phyloP scores from a whole-genome alignment of 2,888 invertebrate species.

The Apodemia arnacis region DNA sequence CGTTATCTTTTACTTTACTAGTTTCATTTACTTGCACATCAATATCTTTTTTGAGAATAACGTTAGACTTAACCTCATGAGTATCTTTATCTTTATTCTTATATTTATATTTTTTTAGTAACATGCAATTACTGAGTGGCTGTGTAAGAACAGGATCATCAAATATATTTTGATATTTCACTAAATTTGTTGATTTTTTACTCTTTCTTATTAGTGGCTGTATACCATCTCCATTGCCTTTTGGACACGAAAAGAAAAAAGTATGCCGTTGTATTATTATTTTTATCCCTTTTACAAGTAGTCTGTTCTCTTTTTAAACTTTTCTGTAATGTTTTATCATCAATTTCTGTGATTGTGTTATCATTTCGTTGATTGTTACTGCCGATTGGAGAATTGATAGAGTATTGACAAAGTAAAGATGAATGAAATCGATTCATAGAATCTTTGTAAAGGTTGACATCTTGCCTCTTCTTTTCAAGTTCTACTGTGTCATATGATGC shows the following conservation, averaged over 20 bases:
- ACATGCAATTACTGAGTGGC: slow-evolving; percentile 89
- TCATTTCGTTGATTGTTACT: background rate
- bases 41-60: slow-evolving; percentile 74
- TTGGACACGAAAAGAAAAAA: slow-evolving; percentile 88
- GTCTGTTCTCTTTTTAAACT: background rate
- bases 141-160: slow-evolving; percentile 89
- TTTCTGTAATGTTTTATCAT: background rate
- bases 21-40: slow-evolving; percentile 85
- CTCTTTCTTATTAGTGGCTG: slow-evolving; percentile 88
- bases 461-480: slow-evolving; percentile 88
- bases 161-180: slow-evolving; percentile 89
- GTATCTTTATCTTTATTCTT: slow-evolving; percentile 23
- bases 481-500: slow-evolving; percentile 84
- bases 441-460: background rate
- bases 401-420: slow-evolving; percentile 72
- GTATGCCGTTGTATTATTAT: slow-evolving; percentile 82
- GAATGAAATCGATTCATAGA: slow-evolving; percentile 59
- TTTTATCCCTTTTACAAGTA: background rate
- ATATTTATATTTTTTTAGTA: slow-evolving; percentile 88
- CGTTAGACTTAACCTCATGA: slow-evolving; percentile 65
- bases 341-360: background rate
- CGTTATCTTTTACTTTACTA: slow-evolving; percentile 55
- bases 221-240: slow-evolving; percentile 56
- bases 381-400: slow-evolving; percentile 65
- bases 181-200: slow-evolving; percentile 90